These are phyloP conservation scores for Shargacucullia verbasci DNA, from an alignment of 2,888 invertebrate genomes.

Conservation along the genomic window DNA sequence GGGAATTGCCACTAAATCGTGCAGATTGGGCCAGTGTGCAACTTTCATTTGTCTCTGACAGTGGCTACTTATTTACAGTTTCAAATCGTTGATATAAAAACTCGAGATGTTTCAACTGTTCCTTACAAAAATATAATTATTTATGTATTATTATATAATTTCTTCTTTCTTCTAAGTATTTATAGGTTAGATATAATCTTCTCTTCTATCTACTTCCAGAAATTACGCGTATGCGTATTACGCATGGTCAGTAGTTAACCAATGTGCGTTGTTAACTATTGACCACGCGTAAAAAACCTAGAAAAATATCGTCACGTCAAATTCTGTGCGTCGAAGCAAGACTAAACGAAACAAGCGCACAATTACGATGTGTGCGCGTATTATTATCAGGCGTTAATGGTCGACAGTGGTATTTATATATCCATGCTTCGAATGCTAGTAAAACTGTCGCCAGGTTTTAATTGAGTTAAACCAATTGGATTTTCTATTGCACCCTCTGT, in stretches of 20 bases:
- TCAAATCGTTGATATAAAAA: conserved; percentile 13
- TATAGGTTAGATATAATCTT: too few species aligned
- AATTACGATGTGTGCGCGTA: background rate
- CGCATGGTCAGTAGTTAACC: too few species aligned
- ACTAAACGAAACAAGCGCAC: background rate
- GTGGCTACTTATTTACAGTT: conserved; percentile 47
- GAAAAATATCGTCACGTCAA: too few species aligned
- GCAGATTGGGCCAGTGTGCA: conserved; percentile 51
- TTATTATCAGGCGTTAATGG: too few species aligned
- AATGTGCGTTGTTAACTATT: too few species aligned
- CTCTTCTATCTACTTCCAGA: too few species aligned
- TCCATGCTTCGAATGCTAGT: conserved; percentile 27
- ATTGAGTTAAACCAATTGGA: conserved; percentile 53
- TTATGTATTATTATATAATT: too few species aligned
- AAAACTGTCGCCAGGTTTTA: conserved; percentile 49
- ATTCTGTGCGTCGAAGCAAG: too few species aligned
- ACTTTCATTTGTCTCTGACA: conserved; percentile 50
- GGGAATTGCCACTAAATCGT: conserved; percentile 55
- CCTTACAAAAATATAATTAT: background rate
- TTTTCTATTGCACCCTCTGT: conserved; percentile 47
- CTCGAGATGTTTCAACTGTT: background rate
- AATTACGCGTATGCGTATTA: too few species aligned
- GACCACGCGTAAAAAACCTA: too few species aligned
- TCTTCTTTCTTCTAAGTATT: too few species aligned
- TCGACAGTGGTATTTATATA: too few species aligned